Evolutionary conservation across 1,140 invertebrate species (phyloP).

Genomic region (Eumaeus atala): DNA sequence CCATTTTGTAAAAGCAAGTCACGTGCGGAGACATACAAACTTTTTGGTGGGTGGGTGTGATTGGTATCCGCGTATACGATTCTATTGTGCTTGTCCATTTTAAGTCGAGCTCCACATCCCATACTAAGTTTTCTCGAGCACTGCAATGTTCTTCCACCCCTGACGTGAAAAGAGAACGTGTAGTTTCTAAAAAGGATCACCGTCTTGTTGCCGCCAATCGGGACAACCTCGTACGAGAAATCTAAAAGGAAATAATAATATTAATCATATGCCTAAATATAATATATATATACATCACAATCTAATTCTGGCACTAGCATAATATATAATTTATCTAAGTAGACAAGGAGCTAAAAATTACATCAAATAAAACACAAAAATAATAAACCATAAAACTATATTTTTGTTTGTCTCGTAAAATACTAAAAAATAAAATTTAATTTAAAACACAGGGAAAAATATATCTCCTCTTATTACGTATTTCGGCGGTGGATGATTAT

Average conservation of each 20-base stretch:
- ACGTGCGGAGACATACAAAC: background rate
- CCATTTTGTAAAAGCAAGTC: constrained; percentile 3
- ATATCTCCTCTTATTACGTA: background rate
- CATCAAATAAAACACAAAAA: too few relatives aligned
- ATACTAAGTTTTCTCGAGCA: constrained; percentile 28
- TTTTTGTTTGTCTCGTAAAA: too few relatives aligned
- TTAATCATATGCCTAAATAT: too few relatives aligned
- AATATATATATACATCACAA: too few relatives aligned
- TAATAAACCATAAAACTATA: too few relatives aligned
- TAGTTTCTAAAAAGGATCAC: constrained; percentile 27
- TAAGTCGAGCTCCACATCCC: constrained; percentile 31
- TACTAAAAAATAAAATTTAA: too few relatives aligned
- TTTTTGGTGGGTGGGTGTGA: constrained; percentile 31
- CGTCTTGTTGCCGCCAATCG: constrained; percentile 21
- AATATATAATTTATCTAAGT: too few relatives aligned
- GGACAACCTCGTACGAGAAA: constrained; percentile 23
- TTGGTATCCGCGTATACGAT: constrained; percentile 19
- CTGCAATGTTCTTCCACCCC: constrained; percentile 21
- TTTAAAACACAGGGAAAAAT: too few relatives aligned
- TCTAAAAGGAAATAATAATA: constrained; percentile 17
- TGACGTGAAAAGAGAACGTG: constrained; percentile 27
- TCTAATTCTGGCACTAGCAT: too few relatives aligned
- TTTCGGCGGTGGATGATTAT: constrained; percentile 9
- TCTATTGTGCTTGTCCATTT: constrained; percentile 21
- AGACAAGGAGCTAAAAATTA: too few relatives aligned